Evolutionary conservation across 2,797 vertebrate genomes (phyloP).

Genomic region (Octomys mimax): DNA sequence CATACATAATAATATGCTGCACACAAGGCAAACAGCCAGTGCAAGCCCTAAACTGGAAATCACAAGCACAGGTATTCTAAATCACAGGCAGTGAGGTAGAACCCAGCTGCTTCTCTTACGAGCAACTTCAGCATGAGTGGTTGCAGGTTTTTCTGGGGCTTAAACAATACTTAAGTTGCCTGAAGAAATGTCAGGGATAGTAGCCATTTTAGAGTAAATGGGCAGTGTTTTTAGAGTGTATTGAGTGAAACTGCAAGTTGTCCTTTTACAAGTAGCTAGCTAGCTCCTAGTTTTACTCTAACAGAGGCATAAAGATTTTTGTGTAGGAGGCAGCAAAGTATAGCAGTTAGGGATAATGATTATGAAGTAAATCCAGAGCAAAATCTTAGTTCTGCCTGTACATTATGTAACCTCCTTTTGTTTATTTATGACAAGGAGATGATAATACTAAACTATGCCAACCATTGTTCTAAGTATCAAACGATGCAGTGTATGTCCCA

Average conservation of each 20-base stretch:
- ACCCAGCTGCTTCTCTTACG: neutral
- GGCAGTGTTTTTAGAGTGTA: neutral
- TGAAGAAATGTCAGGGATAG: neutral
- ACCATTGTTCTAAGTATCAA: neutral
- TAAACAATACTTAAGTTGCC: neutral
- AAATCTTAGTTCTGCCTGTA: neutral
- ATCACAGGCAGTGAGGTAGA: neutral
- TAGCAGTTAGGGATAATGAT: neutral
- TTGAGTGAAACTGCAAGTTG: neutral
- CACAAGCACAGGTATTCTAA: neutral
- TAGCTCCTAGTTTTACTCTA: neutral
- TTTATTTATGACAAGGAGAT: neutral
- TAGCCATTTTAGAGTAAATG: neutral
- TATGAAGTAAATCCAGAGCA: neutral
- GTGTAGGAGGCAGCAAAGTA: neutral
- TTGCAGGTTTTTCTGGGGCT: neutral
- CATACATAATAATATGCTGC: neutral
- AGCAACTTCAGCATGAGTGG: neutral
- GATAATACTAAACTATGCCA: neutral
- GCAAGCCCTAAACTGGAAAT: neutral
- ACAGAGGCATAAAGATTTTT: neutral
- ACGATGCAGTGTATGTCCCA: neutral
- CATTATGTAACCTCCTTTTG: neutral
- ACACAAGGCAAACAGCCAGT: neutral
- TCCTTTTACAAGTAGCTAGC: neutral